Base-by-base conservation (phyloP, 2,113 vertebrate species). In the Haplotaxodon microlepis region DNA sequence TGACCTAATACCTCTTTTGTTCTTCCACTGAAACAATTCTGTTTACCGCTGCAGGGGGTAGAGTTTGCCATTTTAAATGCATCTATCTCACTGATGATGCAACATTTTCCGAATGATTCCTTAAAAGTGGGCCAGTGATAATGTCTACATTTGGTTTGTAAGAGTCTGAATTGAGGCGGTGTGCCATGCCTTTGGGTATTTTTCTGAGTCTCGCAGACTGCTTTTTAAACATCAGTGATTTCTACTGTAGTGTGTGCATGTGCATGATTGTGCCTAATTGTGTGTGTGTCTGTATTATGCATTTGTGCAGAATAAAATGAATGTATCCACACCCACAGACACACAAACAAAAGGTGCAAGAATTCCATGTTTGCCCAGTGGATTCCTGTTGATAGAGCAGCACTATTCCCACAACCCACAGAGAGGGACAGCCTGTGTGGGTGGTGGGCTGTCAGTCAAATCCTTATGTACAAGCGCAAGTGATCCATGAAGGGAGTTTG, bases 401-500 rank as follows among this genome's bases (percentile, higher is more conserved):
- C 87, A 84, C 36, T 87, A 51, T 93, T 92, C 84, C 76, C 84
- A 83, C 85, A 92, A 83, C 86, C 90, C 27, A 9, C 87, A 86
- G 83, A 84, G 90, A 84, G 59, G 90, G 89, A 86, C 81, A 84
- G 83, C 47, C 57, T 54, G 45, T 21, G 53, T 50, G 86, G 86
- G 91, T n/a, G 81, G 42, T 54, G 59, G 45, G 59, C 88, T 93
- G 93, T 92, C 94, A 94, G 9, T 94, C 94, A 95, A 47, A 92
- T 86, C 90, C 87, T 78, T 91, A 87, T 90, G 86, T 90, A 86
- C 81, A 80, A 53, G 27, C 61, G 10, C 73, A 81, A 95, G 87
- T 85, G 83, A 93, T 87, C 94, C 94, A 89, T 94, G 88, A 93
- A 93, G 93, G 79, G 84, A 94, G 90, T 90, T 86, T 91, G 89